phyloP scores from a whole-genome alignment of 1,140 invertebrate species.

The Bathynomus jamesi region DNA sequence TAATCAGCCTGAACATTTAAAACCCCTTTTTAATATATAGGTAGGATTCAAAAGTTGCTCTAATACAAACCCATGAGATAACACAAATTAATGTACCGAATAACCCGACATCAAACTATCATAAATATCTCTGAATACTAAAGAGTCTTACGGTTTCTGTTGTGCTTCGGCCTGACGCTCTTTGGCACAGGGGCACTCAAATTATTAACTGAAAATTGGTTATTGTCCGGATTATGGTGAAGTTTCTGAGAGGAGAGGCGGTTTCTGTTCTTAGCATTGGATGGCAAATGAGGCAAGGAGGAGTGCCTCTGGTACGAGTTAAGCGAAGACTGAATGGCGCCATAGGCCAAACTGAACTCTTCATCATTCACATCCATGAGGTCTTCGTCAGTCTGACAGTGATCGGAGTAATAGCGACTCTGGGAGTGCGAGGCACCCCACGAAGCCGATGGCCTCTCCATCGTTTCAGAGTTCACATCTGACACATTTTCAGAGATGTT shows the following conservation, averaged over 20 bases:
- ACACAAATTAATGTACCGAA: too few species aligned
- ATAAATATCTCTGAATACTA: too few species aligned
- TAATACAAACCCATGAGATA: too few species aligned
- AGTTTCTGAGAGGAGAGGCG: not conserved
- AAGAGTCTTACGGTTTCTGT: not conserved
- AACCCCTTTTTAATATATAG: too few species aligned
- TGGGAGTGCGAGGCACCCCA: slow-evolving; percentile 15
- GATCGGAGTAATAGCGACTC: not conserved
- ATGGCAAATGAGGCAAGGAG: not conserved
- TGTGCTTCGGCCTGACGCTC: not conserved
- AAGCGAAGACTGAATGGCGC: not conserved
- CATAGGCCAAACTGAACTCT: not conserved
- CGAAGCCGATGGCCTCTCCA: not conserved
- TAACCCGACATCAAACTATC: too few species aligned
- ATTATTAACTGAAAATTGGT: not conserved
- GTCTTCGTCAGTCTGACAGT: not conserved
- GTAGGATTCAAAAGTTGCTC: too few species aligned
- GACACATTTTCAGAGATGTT: slow-evolving; percentile 21
- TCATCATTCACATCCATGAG: not conserved
- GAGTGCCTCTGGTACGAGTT: not conserved
- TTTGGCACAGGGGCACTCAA: not conserved
- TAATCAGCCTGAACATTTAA: too few species aligned
- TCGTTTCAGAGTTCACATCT: not conserved
- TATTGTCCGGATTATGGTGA: not conserved
- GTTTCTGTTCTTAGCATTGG: not conserved